Percentiles rank a stretch among this genome's conserved stretches.
Evolutionary conservation across 2,888 invertebrate species (phyloP).

Genomic region (Mechanitis messenoides): DNA sequence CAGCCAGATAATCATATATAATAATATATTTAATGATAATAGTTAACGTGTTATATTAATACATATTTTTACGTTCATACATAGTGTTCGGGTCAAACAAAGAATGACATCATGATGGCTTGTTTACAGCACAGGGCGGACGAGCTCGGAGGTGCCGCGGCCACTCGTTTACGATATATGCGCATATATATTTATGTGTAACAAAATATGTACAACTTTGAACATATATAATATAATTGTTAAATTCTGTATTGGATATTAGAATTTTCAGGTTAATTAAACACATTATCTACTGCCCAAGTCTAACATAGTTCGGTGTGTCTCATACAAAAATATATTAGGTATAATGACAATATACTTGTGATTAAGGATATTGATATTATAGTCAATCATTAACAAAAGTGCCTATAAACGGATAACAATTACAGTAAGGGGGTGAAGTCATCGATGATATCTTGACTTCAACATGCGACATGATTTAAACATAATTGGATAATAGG

Average conservation of each 20-base stretch:
- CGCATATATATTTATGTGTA: slow-evolving; percentile 27
- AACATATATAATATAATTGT: too few relatives aligned
- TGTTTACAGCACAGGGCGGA: slow-evolving; percentile 59
- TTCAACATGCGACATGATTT: slow-evolving; percentile 17
- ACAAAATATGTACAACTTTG: background rate
- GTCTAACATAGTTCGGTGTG: too few relatives aligned
- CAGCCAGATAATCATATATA: too few relatives aligned
- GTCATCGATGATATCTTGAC: slow-evolving; percentile 23
- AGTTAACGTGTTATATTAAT: background rate
- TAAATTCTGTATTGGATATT: too few relatives aligned
- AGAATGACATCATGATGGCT: slow-evolving; percentile 65
- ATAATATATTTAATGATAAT: too few relatives aligned
- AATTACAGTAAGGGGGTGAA: slow-evolving; percentile 20
- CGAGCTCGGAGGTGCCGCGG: slow-evolving; percentile 27
- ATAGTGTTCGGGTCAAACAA: slow-evolving; percentile 60
- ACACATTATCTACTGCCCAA: too few relatives aligned
- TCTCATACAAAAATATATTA: background rate
- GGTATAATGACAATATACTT: background rate
- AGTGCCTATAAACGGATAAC: slow-evolving; percentile 3
- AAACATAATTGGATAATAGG: background rate
- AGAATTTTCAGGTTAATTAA: too few relatives aligned
- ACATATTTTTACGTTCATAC: slow-evolving; percentile 19
- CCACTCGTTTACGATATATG: slow-evolving; percentile 34
- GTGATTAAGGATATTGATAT: background rate
- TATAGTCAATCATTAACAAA: background rate